Evolutionary conservation across 2,797 vertebrate species (phyloP).

Genomic region (Gobio occitaniae): DNA sequence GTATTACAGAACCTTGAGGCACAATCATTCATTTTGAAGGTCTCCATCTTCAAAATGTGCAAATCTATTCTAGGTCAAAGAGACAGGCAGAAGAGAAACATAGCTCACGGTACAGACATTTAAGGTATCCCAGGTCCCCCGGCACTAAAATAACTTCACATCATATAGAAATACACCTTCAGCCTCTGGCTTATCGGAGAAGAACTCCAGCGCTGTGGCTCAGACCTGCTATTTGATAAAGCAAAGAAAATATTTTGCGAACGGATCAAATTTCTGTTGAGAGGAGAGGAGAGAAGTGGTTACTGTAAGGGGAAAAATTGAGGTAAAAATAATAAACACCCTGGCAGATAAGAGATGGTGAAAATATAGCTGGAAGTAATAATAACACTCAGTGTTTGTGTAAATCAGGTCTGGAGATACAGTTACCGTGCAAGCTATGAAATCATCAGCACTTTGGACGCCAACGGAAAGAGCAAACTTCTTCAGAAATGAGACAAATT

Average conservation of each 20-base stretch:
- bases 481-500: not conserved
- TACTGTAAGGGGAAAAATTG: not conserved
- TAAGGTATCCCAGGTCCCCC: slow-evolving; percentile 12
- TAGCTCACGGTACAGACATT: not conserved
- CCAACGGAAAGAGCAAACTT: not conserved
- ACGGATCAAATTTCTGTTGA: slow-evolving; percentile 38
- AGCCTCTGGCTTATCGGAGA: not conserved
- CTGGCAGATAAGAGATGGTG: slow-evolving; percentile 23
- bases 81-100: not conserved
- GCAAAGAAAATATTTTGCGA: slow-evolving; percentile 23
- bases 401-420: slow-evolving; percentile 36
- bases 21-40: slow-evolving; percentile 7
- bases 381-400: slow-evolving; percentile 46
- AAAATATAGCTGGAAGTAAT: slow-evolving; percentile 40
- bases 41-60: not conserved
- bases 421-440: slow-evolving; percentile 14
- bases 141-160: slow-evolving; percentile 24
- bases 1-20: slow-evolving; percentile 1
- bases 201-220: not conserved
- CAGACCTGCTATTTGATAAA: slow-evolving; percentile 18
- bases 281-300: slow-evolving; percentile 11
- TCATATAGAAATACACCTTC: slow-evolving; percentile 13
- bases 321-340: slow-evolving; percentile 39
- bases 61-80: slow-evolving; percentile 35
- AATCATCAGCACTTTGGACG: not conserved